Evolutionary conservation across 2,113 vertebrate genomes (phyloP), one percentile per base, ranked within the genome.

Genomic region (Sisor rabdophorus): DNA sequence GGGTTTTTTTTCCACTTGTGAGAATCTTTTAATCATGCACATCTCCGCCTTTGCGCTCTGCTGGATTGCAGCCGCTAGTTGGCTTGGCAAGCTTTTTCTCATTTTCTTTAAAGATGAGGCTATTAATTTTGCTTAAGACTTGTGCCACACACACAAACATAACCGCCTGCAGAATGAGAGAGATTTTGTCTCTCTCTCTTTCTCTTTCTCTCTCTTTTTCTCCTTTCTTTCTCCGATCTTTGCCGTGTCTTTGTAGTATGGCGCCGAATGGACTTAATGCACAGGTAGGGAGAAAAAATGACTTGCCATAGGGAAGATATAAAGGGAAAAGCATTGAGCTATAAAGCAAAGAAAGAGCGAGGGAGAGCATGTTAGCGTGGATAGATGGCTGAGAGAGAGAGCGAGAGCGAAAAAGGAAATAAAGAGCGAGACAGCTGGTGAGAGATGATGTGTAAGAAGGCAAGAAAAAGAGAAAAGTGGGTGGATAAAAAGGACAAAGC

Each of bases 41-140:
- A 50, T 78, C 58, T 78, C 80, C 58, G 53, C 15, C 44, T 73
- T 47, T 3, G 60, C 53, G 70, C 30, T 32, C 77, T 63, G 63
- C 71, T 55, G 73, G 64, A 70, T 69, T 67, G 68, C 76, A 63
- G 67, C 76, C 61, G 50, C 50, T 64, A 72, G 76, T 80, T 80
- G 78, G 75, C 75, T 78, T 50, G 22, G 30, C 78, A 56, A 71
- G 75, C 65, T 54, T 30, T 75, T 71, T 80, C 59, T 71, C 65
- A 78, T 83, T 83, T 69, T 80, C 75, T 64, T 63, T 56, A 71
- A 80, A 77, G 78, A 80, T 83, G 65, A 71, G 76, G 79, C 75
- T 83, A 78, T 78, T 74, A 67, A 83, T 83, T 83, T 78, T 80
- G 59, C 71, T 81, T 70, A 55, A 53, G 56, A 56, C 32, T 78